These are phyloP conservation scores for Muntiacus reevesi DNA, from an alignment of 2,113 vertebrate genomes.

Conservation along the genomic window DNA sequence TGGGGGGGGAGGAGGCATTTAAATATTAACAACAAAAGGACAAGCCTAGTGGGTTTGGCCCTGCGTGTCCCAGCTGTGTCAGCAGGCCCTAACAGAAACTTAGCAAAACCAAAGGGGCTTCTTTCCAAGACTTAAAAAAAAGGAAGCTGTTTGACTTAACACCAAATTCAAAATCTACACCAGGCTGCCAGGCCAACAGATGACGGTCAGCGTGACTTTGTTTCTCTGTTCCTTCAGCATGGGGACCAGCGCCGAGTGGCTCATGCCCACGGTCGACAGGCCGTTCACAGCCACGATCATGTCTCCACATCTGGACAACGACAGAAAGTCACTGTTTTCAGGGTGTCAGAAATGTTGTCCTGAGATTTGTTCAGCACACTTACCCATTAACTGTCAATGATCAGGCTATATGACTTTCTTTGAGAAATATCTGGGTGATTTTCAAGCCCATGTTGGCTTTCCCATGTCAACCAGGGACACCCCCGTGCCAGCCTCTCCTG, in stretches of 20 bases:
- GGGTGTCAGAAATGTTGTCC: neutral
- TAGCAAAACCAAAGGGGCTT: constrained; percentile 36
- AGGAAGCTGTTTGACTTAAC: constrained; percentile 20
- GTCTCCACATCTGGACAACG: constrained; percentile 91
- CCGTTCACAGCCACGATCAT: constrained; percentile 98
- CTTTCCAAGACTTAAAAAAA: constrained; percentile 65
- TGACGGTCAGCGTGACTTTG: constrained; percentile 95
- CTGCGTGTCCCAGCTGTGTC: constrained; percentile 76
- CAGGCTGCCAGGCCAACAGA: constrained; percentile 98
- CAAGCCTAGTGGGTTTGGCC: constrained; percentile 72
- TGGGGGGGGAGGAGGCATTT: constrained; percentile 48
- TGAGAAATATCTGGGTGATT: neutral
- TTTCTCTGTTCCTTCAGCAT: constrained; percentile 98
- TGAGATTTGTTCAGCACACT: neutral
- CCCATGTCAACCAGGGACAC: neutral
- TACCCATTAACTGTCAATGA: neutral
- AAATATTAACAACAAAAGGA: constrained; percentile 23
- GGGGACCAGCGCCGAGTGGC: constrained; percentile 96
- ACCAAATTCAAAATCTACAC: constrained; percentile 72
- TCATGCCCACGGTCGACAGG: constrained; percentile 96
- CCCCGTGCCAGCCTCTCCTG: neutral
- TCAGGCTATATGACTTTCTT: neutral
- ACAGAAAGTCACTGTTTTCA: neutral
- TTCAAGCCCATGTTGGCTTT: neutral
- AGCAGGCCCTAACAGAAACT: constrained; percentile 38